Evolutionary conservation across 2,888 invertebrate species (phyloP).

Genomic region (Drosophila testacea): DNA sequence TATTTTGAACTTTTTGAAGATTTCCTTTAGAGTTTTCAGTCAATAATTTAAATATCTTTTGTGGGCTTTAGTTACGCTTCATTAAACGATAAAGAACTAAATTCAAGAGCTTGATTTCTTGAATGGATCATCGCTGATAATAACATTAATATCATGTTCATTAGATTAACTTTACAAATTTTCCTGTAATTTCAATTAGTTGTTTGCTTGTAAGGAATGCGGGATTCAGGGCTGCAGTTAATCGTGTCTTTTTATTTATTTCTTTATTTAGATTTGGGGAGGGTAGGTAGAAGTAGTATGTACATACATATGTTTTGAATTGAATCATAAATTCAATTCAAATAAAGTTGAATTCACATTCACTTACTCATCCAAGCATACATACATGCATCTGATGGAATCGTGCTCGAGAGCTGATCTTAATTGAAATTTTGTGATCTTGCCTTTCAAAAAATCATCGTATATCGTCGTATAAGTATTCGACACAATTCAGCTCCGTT

Average conservation of each 20-base stretch:
- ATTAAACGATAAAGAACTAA: constrained; percentile 5
- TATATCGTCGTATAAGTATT: constrained; percentile 27
- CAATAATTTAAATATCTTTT: neutral
- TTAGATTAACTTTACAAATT: constrained; percentile 24
- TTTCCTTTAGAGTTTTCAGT: neutral
- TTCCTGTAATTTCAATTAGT: constrained; percentile 46
- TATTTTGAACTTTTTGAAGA: neutral
- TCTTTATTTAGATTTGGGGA: constrained; percentile 22
- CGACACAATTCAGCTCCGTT: constrained; percentile 50
- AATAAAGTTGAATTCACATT: constrained; percentile 65
- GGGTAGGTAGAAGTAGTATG: constrained; percentile 3
- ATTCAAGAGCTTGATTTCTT: constrained; percentile 7
- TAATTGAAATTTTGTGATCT: constrained; percentile 72
- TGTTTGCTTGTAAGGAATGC: constrained; percentile 32
- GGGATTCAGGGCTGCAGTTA: constrained; percentile 39
- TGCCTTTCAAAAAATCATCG: constrained; percentile 54
- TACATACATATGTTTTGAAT: constrained; percentile 42
- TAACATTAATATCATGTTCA: constrained; percentile 14
- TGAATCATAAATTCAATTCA: constrained; percentile 73
- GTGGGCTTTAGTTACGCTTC: constrained; percentile 21
- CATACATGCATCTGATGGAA: constrained; percentile 4
- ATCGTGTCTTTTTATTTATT: constrained; percentile 30
- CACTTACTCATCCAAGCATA: constrained; percentile 57
- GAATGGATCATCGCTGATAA: constrained; percentile 11
- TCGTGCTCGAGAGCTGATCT: constrained; percentile 54